A percentile compares a stretch with the other conserved stretches of the same genome.
phyloP scores from a whole-genome alignment of 2,113 vertebrate genomes.

The Centropus unirufus region DNA sequence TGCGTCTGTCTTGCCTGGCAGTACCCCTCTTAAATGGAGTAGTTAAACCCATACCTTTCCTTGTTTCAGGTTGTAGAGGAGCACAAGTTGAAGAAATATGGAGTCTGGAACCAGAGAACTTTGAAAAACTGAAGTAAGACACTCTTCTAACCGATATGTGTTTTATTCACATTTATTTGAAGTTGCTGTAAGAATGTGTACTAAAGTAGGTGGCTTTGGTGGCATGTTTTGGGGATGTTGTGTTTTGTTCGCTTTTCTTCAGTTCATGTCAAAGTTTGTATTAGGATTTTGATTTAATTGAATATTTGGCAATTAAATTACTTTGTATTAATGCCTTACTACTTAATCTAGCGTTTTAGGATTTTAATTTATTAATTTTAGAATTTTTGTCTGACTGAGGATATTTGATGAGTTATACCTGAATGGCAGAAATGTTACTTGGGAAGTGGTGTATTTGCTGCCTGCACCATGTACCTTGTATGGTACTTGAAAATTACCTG shows the following conservation, averaged over 20 bases:
- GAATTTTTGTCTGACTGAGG: not conserved
- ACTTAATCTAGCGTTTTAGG: not conserved
- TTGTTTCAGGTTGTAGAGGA: conserved; percentile 89
- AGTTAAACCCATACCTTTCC: not conserved
- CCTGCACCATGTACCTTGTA: not conserved
- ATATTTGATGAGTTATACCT: not conserved
- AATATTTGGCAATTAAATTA: not conserved
- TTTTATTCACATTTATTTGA: not conserved
- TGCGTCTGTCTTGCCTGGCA: not conserved
- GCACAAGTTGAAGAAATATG: conserved; percentile 99
- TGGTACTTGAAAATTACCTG: not conserved
- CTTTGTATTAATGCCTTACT: not conserved
- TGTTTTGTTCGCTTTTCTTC: not conserved
- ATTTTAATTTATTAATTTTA: not conserved
- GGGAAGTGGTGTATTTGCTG: not conserved
- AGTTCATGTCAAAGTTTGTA: accelerated
- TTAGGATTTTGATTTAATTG: not conserved
- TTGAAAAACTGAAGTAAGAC: conserved; percentile 95
- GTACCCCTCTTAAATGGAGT: accelerated
- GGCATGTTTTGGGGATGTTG: not conserved
- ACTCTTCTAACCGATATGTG: not conserved
- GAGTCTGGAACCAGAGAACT: conserved; percentile 98
- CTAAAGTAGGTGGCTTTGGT: not conserved
- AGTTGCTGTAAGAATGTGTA: not conserved
- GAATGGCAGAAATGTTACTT: not conserved